These are phyloP conservation scores for Protonemura montana DNA, from an alignment of 2,888 invertebrate genomes.

Conservation along the genomic window DNA sequence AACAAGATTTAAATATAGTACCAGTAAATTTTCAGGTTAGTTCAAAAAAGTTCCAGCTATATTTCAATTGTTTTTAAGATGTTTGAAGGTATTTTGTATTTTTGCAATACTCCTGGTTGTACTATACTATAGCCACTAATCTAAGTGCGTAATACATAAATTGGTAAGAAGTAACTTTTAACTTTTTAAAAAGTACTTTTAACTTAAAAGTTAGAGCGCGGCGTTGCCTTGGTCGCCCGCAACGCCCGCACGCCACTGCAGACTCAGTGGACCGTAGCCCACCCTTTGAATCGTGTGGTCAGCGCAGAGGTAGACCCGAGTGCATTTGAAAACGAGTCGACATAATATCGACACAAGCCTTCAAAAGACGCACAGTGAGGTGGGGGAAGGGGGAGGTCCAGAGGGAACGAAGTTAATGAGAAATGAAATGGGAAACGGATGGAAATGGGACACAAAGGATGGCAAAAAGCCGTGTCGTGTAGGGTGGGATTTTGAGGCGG, in stretches of 20 bases:
- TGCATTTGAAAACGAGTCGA: neutral
- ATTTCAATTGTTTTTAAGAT: too few species aligned
- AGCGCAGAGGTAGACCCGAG: neutral
- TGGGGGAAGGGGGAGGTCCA: neutral
- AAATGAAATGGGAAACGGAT: neutral
- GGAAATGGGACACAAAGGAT: constrained; percentile 2
- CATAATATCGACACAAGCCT: neutral
- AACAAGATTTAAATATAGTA: too few species aligned
- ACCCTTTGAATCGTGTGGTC: neutral
- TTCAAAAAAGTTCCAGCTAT: too few species aligned
- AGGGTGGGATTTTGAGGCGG: neutral
- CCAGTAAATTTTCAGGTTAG: too few species aligned
- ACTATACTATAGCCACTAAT: too few species aligned
- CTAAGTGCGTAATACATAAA: too few species aligned
- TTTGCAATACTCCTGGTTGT: too few species aligned
- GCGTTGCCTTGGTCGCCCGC: too few species aligned
- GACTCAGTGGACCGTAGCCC: neutral
- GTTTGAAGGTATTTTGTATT: too few species aligned
- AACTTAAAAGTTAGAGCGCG: too few species aligned
- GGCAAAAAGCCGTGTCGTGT: neutral
- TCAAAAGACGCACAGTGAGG: neutral
- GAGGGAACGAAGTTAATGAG: neutral
- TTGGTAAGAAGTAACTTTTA: too few species aligned
- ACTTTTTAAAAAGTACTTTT: too few species aligned
- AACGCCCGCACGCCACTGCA: neutral